A percentile compares a stretch with the other conserved stretches of the same genome.
phyloP scores from a whole-genome alignment of 2,113 vertebrate genomes.

The Tenebrosternarchus preto region DNA sequence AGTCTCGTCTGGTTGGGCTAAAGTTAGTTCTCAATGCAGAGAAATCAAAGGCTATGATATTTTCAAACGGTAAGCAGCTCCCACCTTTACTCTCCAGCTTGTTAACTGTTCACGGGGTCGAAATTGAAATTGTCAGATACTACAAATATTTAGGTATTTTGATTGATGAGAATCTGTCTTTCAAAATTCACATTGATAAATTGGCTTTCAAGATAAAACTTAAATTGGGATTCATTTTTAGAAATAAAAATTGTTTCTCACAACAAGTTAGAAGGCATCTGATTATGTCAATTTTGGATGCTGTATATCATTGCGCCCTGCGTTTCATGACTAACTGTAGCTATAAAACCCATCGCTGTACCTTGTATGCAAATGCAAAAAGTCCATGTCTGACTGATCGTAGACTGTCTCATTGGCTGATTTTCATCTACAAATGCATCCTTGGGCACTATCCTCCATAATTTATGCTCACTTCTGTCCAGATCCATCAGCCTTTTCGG shows the following conservation, averaged over 20 bases:
- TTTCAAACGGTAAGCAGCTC: too few species aligned
- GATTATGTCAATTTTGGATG: background rate
- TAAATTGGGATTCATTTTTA: background rate
- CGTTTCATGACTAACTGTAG: background rate
- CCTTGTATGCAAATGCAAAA: background rate
- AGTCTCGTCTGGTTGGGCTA: background rate
- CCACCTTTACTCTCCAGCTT: background rate
- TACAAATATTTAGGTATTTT: constrained; percentile 5
- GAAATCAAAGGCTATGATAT: too few species aligned
- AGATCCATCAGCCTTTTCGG: background rate
- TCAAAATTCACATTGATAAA: background rate
- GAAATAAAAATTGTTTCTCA: background rate
- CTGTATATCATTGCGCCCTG: background rate
- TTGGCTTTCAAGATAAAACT: background rate
- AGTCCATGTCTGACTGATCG: background rate
- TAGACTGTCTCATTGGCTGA: background rate
- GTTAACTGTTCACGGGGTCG: background rate
- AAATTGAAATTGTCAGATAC: background rate
- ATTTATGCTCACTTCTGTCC: constrained; percentile 2
- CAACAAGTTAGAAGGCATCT: background rate
- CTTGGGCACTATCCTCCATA: background rate
- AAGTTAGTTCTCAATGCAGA: background rate
- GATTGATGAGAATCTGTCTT: background rate
- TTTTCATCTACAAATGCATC: constrained; percentile 3
- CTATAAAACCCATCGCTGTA: background rate